phyloP scores from a whole-genome alignment of 2,888 invertebrate species.

The Trisateles emortualis region DNA sequence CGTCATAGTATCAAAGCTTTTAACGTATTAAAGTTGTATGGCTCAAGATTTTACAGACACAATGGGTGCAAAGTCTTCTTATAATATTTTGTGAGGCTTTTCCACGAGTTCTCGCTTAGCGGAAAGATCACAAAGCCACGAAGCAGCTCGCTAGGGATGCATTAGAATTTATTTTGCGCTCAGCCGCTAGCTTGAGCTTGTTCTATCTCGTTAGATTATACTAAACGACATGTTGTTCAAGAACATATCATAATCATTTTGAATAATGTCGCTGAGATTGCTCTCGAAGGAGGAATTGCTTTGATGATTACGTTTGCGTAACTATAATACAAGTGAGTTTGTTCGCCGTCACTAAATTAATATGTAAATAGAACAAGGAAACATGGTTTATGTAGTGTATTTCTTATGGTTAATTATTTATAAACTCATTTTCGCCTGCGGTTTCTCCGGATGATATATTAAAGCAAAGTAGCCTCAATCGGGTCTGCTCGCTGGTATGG shows the following conservation, averaged over 20 bases:
- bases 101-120: constrained; percentile 13
- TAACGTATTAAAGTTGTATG: constrained; percentile 34
- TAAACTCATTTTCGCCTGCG: background rate
- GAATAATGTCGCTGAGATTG: constrained; percentile 39
- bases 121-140: constrained; percentile 36
- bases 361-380: constrained; percentile 12
- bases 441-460: background rate
- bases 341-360: constrained; percentile 11
- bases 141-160: constrained; percentile 50
- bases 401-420: background rate
- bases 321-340: constrained; percentile 22
- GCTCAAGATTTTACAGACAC: constrained; percentile 36
- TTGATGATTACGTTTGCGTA: constrained; percentile 32
- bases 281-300: constrained; percentile 33
- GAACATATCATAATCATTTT: constrained; percentile 43
- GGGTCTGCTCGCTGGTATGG: too few species aligned
- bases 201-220: constrained; percentile 33
- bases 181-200: constrained; percentile 21
- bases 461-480: too few species aligned
- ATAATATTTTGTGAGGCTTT: constrained; percentile 31
- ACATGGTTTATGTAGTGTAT: background rate
- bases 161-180: constrained; percentile 53
- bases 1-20: constrained; percentile 30
- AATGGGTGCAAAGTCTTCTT: constrained; percentile 37
- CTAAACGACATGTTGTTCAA: constrained; percentile 40